These are phyloP conservation scores for Odontamblyopus rebecca DNA, from an alignment of 2,797 vertebrate species.

Conservation along the genomic window DNA sequence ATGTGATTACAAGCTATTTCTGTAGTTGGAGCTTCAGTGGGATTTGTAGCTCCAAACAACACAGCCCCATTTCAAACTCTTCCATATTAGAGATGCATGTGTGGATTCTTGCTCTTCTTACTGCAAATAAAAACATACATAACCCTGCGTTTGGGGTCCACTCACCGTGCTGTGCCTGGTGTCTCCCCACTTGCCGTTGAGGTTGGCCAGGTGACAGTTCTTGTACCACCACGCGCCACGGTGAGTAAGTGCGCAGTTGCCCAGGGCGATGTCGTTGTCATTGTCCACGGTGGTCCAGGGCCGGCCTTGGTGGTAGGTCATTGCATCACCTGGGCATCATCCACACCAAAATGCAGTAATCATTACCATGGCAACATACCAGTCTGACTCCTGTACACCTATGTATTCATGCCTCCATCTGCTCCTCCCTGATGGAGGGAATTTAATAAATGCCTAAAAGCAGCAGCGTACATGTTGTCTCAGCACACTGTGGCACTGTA, in stretches of 20 bases:
- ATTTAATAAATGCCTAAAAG: conserved; percentile 38
- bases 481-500: conserved; percentile 29
- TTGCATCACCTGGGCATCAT: conserved; percentile 81
- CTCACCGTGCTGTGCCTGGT: conserved; percentile 86
- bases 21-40: neutral
- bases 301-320: conserved; percentile 86
- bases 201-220: conserved; percentile 90
- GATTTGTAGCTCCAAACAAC: neutral
- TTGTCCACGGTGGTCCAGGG: conserved; percentile 85
- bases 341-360: conserved; percentile 1
- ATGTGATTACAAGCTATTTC: neutral
- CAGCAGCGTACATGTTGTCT: conserved; percentile 22
- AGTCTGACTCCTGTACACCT: neutral
- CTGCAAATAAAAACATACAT: neutral
- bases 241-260: conserved; percentile 86
- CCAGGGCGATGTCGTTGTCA: conserved; percentile 88
- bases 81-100: neutral
- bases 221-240: conserved; percentile 89
- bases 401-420: conserved; percentile 4
- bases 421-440: conserved; percentile 20
- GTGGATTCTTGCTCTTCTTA: neutral
- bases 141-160: neutral
- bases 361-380: neutral
- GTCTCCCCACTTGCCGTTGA: conserved; percentile 84
- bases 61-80: neutral